Percentiles rank a stretch among this genome's conserved stretches.
Evolutionary conservation across 2,113 vertebrate genomes (phyloP).

Genomic region (Calidris pugnax): DNA sequence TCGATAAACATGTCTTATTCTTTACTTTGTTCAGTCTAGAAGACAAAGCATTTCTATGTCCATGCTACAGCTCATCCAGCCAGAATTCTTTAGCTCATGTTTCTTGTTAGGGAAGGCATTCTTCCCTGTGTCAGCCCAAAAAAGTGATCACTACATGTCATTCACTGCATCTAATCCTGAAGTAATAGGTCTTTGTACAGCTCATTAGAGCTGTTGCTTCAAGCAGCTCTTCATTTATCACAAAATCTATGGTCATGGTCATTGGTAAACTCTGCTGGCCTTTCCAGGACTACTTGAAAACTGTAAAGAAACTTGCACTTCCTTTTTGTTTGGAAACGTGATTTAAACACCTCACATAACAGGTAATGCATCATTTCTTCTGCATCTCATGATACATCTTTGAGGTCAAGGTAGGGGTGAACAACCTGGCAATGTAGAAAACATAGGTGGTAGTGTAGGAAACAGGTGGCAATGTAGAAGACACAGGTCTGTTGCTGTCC

Average conservation of each 20-base stretch:
- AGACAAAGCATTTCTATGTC: neutral
- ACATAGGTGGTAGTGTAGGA: neutral
- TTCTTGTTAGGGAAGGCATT: neutral
- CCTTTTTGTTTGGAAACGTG: neutral
- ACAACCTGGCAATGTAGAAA: neutral
- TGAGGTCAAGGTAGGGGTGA: neutral
- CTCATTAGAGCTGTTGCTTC: neutral
- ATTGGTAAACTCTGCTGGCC: neutral
- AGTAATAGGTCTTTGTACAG: neutral
- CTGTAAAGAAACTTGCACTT: neutral
- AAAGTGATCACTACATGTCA: neutral
- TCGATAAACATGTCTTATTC: neutral
- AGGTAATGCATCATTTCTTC: neutral
- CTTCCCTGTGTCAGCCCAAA: neutral
- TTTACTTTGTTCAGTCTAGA: neutral
- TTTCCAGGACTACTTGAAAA: neutral
- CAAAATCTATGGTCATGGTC: neutral
- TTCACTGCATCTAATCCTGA: neutral
- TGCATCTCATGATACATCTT: neutral
- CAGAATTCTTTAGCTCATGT: neutral
- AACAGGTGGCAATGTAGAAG: too few relatives aligned
- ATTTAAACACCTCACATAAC: neutral
- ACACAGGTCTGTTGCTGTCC: neutral
- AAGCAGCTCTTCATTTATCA: neutral
- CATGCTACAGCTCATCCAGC: rapidly evolving